Percentiles rank a stretch among this genome's conserved stretches.
Evolutionary conservation across 2,888 invertebrate genomes (phyloP).

Genomic region (Drosophila robusta): DNA sequence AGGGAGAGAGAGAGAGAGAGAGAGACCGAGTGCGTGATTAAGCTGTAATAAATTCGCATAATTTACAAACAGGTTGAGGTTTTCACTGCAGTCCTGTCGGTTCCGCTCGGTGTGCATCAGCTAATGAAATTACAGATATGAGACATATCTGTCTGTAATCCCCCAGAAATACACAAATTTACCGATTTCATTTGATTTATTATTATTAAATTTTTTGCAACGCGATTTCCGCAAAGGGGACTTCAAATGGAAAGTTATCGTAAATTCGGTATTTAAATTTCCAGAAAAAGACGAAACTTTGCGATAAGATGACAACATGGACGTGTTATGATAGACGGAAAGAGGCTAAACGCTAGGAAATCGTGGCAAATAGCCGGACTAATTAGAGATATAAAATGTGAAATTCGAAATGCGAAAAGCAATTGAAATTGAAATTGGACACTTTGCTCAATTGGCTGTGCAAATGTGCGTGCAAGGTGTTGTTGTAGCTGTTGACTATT

Average conservation of each 20-base stretch:
- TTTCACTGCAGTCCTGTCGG: background rate
- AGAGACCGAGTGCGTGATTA: too few species aligned
- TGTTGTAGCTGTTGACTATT: background rate
- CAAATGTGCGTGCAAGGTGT: conserved; percentile 37
- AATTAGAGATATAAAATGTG: conserved; percentile 3
- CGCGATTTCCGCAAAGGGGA: background rate
- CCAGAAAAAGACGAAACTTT: background rate
- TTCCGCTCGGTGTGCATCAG: background rate
- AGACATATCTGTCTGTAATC: background rate
- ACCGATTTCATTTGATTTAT: background rate
- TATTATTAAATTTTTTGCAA: background rate
- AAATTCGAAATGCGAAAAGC: conserved; percentile 13
- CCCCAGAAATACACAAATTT: background rate
- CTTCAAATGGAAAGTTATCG: background rate
- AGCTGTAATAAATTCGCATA: background rate
- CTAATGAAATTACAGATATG: background rate
- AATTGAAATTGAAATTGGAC: conserved; percentile 34
- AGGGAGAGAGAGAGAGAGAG: too few species aligned
- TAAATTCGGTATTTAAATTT: background rate
- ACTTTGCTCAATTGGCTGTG: conserved; percentile 29
- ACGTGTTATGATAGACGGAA: background rate
- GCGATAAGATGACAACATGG: conserved; percentile 5
- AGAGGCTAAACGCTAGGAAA: conserved; percentile 13
- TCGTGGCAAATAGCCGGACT: conserved; percentile 18
- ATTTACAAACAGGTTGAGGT: background rate